Percentiles rank a stretch among this genome's conserved stretches.
Conservation (phyloP, 2,113 vertebrate species). For the Laterallus jamaicensis region DNA sequence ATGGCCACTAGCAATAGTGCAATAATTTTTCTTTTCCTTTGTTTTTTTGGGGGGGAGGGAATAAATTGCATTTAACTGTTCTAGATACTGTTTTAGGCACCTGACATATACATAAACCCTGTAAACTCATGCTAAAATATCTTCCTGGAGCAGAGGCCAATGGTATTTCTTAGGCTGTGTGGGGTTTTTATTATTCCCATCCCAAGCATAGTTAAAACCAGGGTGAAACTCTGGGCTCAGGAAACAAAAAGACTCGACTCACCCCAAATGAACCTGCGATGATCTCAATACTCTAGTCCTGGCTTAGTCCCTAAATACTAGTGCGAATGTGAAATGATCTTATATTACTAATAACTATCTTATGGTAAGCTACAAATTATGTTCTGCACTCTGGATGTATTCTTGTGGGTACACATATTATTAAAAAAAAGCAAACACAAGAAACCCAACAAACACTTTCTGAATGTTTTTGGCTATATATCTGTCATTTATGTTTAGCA, state of each 20-base stretch:
- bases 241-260: background rate
- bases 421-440: background rate
- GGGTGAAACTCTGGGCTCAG: background rate
- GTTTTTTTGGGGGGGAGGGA: no score
- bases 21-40: background rate
- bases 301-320: background rate
- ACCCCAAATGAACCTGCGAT: background rate
- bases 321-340: background rate
- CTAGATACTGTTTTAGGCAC: no score
- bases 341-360: background rate
- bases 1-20: background rate
- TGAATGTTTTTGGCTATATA: background rate
- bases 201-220: background rate
- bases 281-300: background rate
- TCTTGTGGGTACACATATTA: accelerated
- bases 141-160: background rate
- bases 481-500: background rate
- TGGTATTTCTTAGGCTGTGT: background rate
- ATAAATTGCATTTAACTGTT: background rate
- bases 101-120: background rate
- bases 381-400: background rate
- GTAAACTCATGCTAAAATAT: background rate
- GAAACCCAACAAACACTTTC: background rate
- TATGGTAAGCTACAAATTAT: background rate
- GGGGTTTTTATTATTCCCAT: background rate